Evolutionary conservation across 2,888 invertebrate genomes (phyloP), one percentile per base, ranked within the genome.

Genomic region (Apotomis capreana): DNA sequence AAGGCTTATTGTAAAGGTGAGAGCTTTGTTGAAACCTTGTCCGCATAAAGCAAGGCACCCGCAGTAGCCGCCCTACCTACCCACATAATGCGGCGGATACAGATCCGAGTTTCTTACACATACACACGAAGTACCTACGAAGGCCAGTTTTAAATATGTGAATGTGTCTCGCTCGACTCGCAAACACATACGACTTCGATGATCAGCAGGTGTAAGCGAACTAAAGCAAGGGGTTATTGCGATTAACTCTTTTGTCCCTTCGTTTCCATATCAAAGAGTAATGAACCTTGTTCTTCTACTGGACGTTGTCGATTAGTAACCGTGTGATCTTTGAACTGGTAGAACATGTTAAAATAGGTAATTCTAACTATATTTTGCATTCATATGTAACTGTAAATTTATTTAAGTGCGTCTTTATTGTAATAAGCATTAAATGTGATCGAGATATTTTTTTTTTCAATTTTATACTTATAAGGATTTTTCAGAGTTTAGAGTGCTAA

Each of bases 161-260:
- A 89, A 89, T 91, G 90, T 90, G 91, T 90, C 72, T 72, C 72
- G 72, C 72, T 72, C 72, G 68, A 37, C 63, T 72, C 88, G 88
- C 85, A 87, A 90, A 90, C 88, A 92, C 88, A 89, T 93, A 91
- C 87, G 92, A 91, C 93, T 93, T 92, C 92, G 86, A 91, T 91
- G 90, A 91, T 93, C 92, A 92, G 93, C 93, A 92, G 93, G 93
- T 93, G 93, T 89, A 92, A 92, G 91, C 89, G 86, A 89, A 90
- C 87, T 90, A 89, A 91, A 89, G 89, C 87, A 88, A 92, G 90
- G 93, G 92, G 93, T 89, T 92, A 92, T 91, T 90, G 89, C 91
- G 92, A 92, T 91, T 92, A 92, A 91, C 91, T 92, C 90, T 90
- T 92, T 93, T 91, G 92, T 93, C 91, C 92, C 90, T 89, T 91